Percentiles rank a stretch among this genome's conserved stretches.
Evolutionary conservation across 2,797 vertebrate species (phyloP).

Genomic region (Momotus momota): DNA sequence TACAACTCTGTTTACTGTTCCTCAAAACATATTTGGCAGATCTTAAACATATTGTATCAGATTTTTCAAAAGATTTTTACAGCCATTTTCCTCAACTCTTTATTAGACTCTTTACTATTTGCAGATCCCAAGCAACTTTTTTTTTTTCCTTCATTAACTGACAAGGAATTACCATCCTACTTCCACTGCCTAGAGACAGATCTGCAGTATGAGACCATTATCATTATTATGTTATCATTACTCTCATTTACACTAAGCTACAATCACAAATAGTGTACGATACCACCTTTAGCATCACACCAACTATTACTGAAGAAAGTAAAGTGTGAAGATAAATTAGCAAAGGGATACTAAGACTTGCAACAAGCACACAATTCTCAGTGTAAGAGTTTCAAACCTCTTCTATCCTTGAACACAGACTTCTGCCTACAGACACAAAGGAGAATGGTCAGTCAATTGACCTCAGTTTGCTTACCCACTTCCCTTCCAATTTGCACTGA

Average conservation of each 20-base stretch:
- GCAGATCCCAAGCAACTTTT: neutral
- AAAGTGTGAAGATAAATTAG: neutral
- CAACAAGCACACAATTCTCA: neutral
- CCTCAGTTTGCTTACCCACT: neutral
- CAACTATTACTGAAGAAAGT: neutral
- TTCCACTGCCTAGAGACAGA: neutral
- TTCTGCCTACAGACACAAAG: neutral
- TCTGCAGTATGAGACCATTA: neutral
- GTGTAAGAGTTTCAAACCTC: neutral
- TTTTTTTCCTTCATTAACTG: neutral
- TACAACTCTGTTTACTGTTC: neutral
- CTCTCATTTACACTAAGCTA: constrained; percentile 19
- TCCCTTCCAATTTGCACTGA: neutral
- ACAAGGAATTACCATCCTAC: neutral
- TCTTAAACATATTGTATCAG: neutral
- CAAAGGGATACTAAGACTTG: neutral
- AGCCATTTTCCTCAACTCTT: neutral
- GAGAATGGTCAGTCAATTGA: neutral
- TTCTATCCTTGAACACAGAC: neutral
- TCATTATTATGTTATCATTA: constrained; percentile 13
- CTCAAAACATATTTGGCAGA: constrained; percentile 21
- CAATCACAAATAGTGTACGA: neutral
- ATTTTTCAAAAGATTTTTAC: neutral
- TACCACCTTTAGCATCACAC: neutral
- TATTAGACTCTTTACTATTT: neutral